Evolutionary conservation across 2,113 vertebrate species (phyloP).

Genomic region (Eclectus roratus): DNA sequence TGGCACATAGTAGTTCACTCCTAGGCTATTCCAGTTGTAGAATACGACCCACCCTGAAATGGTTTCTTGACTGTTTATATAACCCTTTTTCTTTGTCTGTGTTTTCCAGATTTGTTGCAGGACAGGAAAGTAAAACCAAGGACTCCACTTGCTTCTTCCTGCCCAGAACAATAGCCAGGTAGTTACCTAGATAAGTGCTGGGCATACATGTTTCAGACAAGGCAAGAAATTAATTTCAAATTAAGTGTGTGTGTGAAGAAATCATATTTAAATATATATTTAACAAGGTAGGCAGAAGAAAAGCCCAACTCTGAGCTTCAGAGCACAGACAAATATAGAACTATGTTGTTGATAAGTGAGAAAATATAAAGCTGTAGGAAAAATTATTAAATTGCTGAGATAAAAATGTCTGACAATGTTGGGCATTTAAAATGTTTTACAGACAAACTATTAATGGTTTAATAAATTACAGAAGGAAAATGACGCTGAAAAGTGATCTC

Average conservation of each 20-base stretch:
- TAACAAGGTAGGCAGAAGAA: not conserved
- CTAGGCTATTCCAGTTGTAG: slow-evolving; percentile 21
- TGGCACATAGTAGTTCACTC: not conserved
- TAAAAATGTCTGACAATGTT: not conserved
- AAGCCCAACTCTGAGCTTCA: not conserved
- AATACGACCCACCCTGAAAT: slow-evolving; percentile 34
- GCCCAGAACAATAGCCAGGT: not conserved
- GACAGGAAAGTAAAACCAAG: not conserved
- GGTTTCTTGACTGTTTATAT: slow-evolving; percentile 43
- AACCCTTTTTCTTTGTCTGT: not conserved
- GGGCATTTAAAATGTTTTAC: not conserved
- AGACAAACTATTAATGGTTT: not conserved
- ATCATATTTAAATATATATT: not conserved
- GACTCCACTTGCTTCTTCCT: not conserved
- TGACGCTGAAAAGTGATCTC: not conserved
- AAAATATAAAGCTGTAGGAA: not conserved
- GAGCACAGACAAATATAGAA: not conserved
- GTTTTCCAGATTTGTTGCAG: not conserved
- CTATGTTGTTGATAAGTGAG: not conserved
- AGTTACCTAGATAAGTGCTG: not conserved
- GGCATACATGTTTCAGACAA: not conserved
- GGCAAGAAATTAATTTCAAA: not conserved
- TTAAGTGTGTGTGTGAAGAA: not conserved
- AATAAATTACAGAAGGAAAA: not conserved
- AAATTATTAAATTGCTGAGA: not conserved